Evolutionary conservation across 2,113 vertebrate species (phyloP), one percentile per base, ranked within the genome.

Genomic region (Stigmatopora nigra): DNA sequence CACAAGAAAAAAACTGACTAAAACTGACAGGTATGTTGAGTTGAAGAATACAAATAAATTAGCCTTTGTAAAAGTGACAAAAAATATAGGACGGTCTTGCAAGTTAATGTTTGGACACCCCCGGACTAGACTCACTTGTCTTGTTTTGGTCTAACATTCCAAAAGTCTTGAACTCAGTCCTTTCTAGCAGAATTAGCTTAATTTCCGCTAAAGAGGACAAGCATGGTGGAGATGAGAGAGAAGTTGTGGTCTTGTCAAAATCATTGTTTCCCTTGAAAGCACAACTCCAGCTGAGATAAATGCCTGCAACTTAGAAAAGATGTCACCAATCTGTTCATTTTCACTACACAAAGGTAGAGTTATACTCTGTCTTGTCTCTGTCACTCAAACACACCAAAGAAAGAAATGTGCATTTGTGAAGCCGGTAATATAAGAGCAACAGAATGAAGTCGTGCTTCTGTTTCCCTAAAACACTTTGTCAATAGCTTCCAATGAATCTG

Each of bases 371-470:
- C 22, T 53, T 13, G 53, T 61, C 4, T 20, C 55, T 38, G 2
- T 53, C 13, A 70, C 49, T 65, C 45, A 51, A 45, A 63, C 16
- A 55, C 38, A 69, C 13, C 13, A 64, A 35, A 62, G 64, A 61
- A 49, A 31, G 35, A 64, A 53, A 31, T 64, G 78, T 78, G 73
- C 71, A 76, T 80, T 74, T 76, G 64, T 82, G 74, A 86, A 84
- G 79, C 77, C 73, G 74, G 68, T 84, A 78, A 84, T 87, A 80
- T 85, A 72, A 77, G 70, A 71, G 62, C 63, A 5, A 52, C 70
- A 75, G 78, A 86, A 86, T 86, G 44, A 88, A 84, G 75, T 83
- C 79, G 75, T 77, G 78, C 76, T 84, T 82, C 81, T 69, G 75
- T 83, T 80, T 70, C 71, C 64, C 79, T 79, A 82, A 82, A 80